A percentile compares a stretch with the other conserved stretches of the same genome.
Conservation (phyloP, 92 coral and sea anemone genomes). For the Palythoa heliodiscus region DNA sequence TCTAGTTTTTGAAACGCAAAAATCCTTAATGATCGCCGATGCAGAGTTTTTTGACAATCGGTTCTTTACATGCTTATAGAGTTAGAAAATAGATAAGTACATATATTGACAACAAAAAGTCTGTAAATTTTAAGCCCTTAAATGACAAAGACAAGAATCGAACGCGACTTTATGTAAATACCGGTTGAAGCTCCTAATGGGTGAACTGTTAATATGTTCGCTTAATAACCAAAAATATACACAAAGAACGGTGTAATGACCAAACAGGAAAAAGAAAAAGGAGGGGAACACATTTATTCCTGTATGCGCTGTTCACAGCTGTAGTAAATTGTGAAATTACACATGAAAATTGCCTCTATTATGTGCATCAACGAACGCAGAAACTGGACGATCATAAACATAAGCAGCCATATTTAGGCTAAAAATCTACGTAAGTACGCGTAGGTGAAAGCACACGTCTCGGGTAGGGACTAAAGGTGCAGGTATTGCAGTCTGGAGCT, state of each 20-base stretch:
- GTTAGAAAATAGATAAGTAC: slow-evolving; percentile 19
- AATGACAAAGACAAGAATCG: slow-evolving; percentile 22
- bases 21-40: too few species aligned
- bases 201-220: background rate
- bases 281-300: background rate
- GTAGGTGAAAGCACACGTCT: too few species aligned
- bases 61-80: slow-evolving; percentile 5
- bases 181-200: background rate
- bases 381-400: too few species aligned
- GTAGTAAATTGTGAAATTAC: background rate
- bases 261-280: background rate
- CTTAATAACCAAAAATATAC: slow-evolving; percentile 8
- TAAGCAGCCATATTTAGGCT: too few species aligned
- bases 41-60: background rate
- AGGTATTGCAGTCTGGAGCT: too few species aligned
- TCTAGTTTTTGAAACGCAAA: slow-evolving; percentile 10
- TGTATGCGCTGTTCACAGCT: background rate
- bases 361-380: background rate
- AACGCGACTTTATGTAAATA: slow-evolving; percentile 25
- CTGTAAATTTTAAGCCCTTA: background rate
- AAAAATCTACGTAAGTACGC: too few species aligned
- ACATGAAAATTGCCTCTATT: background rate
- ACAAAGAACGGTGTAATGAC: slow-evolving; percentile 1
- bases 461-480: too few species aligned
- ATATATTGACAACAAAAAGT: slow-evolving; percentile 1